A percentile compares a stretch with the other conserved stretches of the same genome.
Conservation (phyloP, 1,140 invertebrate species). For the Bactericera cockerelli region DNA sequence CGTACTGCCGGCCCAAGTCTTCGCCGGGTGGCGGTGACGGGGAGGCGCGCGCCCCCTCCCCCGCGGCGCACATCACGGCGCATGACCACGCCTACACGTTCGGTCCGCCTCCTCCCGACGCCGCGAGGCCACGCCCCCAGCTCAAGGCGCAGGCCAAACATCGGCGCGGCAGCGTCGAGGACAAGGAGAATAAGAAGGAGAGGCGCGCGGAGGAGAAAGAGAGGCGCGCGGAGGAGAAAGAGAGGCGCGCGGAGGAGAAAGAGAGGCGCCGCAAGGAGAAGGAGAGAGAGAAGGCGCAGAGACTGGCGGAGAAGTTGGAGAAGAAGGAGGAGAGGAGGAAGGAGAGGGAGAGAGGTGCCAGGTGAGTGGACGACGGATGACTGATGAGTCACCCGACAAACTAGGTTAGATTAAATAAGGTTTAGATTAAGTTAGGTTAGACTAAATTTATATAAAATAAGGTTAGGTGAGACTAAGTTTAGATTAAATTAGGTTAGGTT, state of each 20-base stretch:
- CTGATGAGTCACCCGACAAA: no score
- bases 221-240: no score
- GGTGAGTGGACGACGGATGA: no score
- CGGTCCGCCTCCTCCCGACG: constrained; percentile 12
- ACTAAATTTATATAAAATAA: no score
- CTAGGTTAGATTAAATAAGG: no score
- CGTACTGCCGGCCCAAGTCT: constrained; percentile 50
- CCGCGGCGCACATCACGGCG: constrained; percentile 19
- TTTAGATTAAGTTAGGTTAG: no score
- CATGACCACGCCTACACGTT: constrained; percentile 32
- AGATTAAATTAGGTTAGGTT: no score
- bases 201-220: no score
- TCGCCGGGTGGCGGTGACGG: constrained; percentile 22
- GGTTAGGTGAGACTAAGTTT: no score
- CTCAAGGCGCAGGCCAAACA: constrained; percentile 17
- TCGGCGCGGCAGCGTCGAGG: constrained; percentile 25
- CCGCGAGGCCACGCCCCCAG: constrained; percentile 11
- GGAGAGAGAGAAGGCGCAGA: no score
- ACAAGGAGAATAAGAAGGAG: constrained; percentile 25
- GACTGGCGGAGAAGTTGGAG: no score
- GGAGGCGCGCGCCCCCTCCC: constrained; percentile 12
- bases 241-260: neutral
- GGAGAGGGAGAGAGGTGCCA: neutral
- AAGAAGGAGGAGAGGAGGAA: no score
- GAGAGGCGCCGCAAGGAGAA: neutral